Evolutionary conservation across 1,140 invertebrate genomes (phyloP), one percentile per base, ranked within the genome.

Genomic region (Gonatopus flavifemur): DNA sequence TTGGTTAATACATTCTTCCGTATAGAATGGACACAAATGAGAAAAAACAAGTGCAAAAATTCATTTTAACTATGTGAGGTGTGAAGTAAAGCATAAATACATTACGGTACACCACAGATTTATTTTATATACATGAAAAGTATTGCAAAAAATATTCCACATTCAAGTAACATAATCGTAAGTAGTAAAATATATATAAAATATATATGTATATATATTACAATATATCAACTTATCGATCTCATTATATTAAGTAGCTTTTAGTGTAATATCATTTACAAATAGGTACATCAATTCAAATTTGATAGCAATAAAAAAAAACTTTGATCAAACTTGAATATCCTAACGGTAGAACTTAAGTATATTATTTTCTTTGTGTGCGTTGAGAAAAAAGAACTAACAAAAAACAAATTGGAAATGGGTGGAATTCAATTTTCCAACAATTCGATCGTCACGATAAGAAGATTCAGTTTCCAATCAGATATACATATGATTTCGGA

Each of bases 221-320:
- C n/a, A n/a, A n/a, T n/a, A n/a, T n/a, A n/a, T n/a, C n/a, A n/a
- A n/a, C n/a, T n/a, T n/a, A n/a, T n/a, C n/a, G n/a, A n/a, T n/a
- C n/a, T n/a, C 36, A 22, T 24, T 5, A 31, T 16, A 36, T 4
- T 41, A 24, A 37, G 18, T 22, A 15, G 15, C 10, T 20, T 19
- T 9, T 18, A 13, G 19, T 42, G 9, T 36, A 13, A 20, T 9
- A 37, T 54, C 7, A 38, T 13, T 12, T 9, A 42, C n/a, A 55
- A 44, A 41, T 55, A 41, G 39, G 61, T 52, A 46, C 53, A 32
- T 40, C 44, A 42, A 33, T 19, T 44, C 7, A 47, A 56, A 31
- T 43, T 53, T 43, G 24, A 46, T 57, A 53, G 36, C 38, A 18
- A 38, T 42, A 59, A 41, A 46, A 59, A 35, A 36, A 57, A 60